Evolutionary conservation across 2,113 vertebrate genomes (phyloP).

Genomic region (Gallinago media): DNA sequence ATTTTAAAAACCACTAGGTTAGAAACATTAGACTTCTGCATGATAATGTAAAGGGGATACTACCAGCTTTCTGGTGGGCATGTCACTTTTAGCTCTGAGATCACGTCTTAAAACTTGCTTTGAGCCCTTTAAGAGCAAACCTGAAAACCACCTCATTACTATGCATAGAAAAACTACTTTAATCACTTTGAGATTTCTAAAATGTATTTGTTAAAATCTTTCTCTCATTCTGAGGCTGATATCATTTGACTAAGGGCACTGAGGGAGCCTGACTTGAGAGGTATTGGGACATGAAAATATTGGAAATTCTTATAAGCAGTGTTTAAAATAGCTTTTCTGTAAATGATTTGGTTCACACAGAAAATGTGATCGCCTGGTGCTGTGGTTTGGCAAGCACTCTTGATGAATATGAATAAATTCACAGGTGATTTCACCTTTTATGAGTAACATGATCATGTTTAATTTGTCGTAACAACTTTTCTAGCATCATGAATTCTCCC

Average conservation of each 20-base stretch:
- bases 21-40: background rate
- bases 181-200: slow-evolving; percentile 74
- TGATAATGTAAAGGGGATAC: background rate
- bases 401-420: slow-evolving; percentile 56
- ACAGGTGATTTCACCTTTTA: slow-evolving; percentile 42
- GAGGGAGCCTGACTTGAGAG: slow-evolving; percentile 63
- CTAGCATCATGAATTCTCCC: background rate
- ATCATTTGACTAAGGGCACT: slow-evolving; percentile 64
- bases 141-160: slow-evolving; percentile 68
- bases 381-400: slow-evolving; percentile 40
- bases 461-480: background rate
- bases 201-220: slow-evolving; percentile 73
- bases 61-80: background rate
- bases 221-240: slow-evolving; percentile 58
- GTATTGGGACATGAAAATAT: slow-evolving; percentile 64
- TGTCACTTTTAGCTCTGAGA: slow-evolving; percentile 46
- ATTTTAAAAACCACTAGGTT: background rate
- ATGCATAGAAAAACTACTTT: slow-evolving; percentile 71
- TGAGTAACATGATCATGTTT: background rate
- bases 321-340: slow-evolving; percentile 72
- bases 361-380: slow-evolving; percentile 50
- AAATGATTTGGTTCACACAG: slow-evolving; percentile 60
- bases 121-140: slow-evolving; percentile 69
- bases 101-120: slow-evolving; percentile 43
- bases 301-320: slow-evolving; percentile 66